Base-by-base conservation (phyloP, 1,140 invertebrate species). In the Berghia stephanieae region DNA sequence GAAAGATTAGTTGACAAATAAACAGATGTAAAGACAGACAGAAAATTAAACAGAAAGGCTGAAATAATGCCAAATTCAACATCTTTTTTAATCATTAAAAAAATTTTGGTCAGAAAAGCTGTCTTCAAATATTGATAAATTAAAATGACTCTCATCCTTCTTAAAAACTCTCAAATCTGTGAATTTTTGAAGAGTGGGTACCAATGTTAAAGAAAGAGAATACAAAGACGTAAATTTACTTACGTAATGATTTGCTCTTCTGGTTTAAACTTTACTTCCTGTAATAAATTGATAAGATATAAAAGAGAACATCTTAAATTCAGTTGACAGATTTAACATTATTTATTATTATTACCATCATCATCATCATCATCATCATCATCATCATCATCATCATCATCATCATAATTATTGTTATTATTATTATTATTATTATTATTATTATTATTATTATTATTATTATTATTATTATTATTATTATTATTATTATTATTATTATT, bases 201-300 rank as follows among this genome's bases (percentile, higher is more conserved):
- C 18, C 18, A 63, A 8, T 63, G 10, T 10, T 63, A 16, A 16
- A 63, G 18, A 63, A 16, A 10, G 27, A 24, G 57, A 27, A 63
- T 63, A 24, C 10, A 27, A 27, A 27, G 27, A 63, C 21, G 13
- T 24, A 31, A 27, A 36, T 31, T 3, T 67, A 82, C 81, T 83
- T 79, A 82, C 81, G 71, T 72, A 21, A 84, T 81, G 10, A 79
- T 49, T 77, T 75, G 75, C 66, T 81, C 82, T 55, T 69, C 60
- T 49, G 82, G 80, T 42, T 80, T 81, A n/a, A 83, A 27, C 34
- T 67, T 49, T 73, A 74, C 74, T 63, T 78, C 73, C 73, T 75
- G 31, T 3, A 75, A 75, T 6, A 24, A 75, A 5, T 34, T 18
- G 6, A 67, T 67, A 24, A 36, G 24, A 6, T 36, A 21, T 10